Evolutionary conservation across 2,113 vertebrate genomes (phyloP).

Genomic region (Solea senegalensis): DNA sequence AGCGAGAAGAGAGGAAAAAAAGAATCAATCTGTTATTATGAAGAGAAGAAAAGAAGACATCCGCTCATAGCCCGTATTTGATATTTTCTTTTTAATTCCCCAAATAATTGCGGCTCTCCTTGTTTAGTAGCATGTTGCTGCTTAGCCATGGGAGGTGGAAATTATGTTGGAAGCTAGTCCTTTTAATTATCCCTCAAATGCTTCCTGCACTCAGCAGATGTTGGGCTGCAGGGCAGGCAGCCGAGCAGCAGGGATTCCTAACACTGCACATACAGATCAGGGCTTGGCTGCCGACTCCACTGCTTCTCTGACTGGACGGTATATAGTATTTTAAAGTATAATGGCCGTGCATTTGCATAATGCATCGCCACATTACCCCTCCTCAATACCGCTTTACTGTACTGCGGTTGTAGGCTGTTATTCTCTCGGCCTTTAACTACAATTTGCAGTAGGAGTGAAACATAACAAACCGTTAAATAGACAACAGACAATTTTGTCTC

Average conservation of each 20-base stretch:
- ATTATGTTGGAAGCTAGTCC: constrained; percentile 79
- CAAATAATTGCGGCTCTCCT: constrained; percentile 75
- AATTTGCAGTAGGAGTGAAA: constrained; percentile 9
- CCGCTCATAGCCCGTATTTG: constrained; percentile 56
- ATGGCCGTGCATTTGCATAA: constrained; percentile 21
- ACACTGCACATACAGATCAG: constrained; percentile 55
- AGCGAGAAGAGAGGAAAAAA: background rate
- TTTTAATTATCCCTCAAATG: constrained; percentile 83
- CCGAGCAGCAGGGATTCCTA: constrained; percentile 64
- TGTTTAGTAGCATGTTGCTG: constrained; percentile 70
- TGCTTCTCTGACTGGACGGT: constrained; percentile 47
- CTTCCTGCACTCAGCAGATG: constrained; percentile 81
- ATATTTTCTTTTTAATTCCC: constrained; percentile 63
- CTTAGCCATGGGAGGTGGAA: constrained; percentile 77
- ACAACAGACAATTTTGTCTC: no score
- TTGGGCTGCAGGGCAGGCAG: constrained; percentile 77
- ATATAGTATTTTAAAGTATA: constrained; percentile 40
- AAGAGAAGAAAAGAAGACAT: constrained; percentile 33
- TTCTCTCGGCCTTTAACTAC: constrained; percentile 16
- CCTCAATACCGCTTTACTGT: constrained; percentile 26
- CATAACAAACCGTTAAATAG: background rate
- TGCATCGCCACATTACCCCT: constrained; percentile 21
- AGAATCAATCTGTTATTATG: constrained; percentile 19
- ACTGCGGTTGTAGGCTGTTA: background rate
- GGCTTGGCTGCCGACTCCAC: constrained; percentile 46